Base-by-base conservation (phyloP, 2,113 vertebrate genomes). In the Columbina picui region DNA sequence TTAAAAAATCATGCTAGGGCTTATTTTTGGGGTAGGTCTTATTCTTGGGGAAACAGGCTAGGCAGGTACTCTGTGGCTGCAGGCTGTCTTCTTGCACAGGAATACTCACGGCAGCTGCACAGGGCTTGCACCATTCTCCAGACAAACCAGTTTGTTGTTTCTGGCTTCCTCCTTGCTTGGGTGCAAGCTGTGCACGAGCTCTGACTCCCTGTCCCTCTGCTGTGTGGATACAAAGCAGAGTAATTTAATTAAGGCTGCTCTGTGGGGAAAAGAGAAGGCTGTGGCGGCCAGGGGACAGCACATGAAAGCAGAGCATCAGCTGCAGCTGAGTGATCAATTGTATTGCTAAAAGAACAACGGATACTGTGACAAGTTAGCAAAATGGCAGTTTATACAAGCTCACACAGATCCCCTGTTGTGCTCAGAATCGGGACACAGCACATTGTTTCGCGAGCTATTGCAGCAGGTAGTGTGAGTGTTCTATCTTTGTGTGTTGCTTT, bases 201-300 rank as follows among this genome's bases (percentile, higher is more conserved):
- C 45, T 3, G 47, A 26, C 29, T 82, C 77, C 69, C 32, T 22
- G 15, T 77, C 75, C 47, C 61, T 55, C 34, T 38, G 64, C 81
- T 81, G 77, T n/a, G 56, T 78, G 91, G 47, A 6, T 32, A 45
- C 63, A 59, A 12, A 3, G 12, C 70, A 47, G 23, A 68, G 16
- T 82, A 36, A 82, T 61, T 87, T 41, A 55, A 91, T 93, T 79
- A 89, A 43, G 52, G 71, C 45, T 84, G 29, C 43, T 94, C 81
- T 23, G 36, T 25, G 38, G 76, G 81, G 47, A 64, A 74, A 75
- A 81, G 60, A 10, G 1, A 63, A 87, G 50, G 6, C 81, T 91
- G 81, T 1, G 2, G 73, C 84, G 78, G 64, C 39, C 36, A 39
- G 65, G 41, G 1, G 15, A 79, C 53, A 75, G 79, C 57, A 34